Conservation (phyloP, 2,113 vertebrate genomes). For the Nothobranchius kuhntae region DNA sequence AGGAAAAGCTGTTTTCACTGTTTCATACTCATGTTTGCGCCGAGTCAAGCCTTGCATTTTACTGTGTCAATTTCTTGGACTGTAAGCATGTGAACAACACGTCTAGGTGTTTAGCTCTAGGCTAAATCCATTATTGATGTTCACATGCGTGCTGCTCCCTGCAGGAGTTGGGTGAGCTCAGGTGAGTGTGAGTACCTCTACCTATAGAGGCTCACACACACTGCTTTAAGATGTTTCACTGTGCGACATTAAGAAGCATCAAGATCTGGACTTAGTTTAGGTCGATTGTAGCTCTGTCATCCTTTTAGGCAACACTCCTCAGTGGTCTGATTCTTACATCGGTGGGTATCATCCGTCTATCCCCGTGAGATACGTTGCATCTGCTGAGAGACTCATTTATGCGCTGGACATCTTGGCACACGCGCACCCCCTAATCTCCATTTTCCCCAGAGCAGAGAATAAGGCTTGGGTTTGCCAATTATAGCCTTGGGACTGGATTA, state of each 20-base stretch:
- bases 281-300: background rate
- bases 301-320: background rate
- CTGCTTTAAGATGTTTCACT: background rate
- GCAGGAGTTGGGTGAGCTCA: constrained; percentile 22
- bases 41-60: background rate
- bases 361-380: constrained; percentile 34
- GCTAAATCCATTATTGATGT: constrained; percentile 65
- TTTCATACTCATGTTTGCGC: constrained; percentile 15
- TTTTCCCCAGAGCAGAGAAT: constrained; percentile 57
- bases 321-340: constrained; percentile 7
- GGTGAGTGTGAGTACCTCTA: constrained; percentile 16
- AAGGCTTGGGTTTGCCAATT: constrained; percentile 67
- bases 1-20: background rate
- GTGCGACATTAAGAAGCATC: constrained; percentile 10
- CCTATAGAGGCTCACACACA: background rate
- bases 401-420: constrained; percentile 35
- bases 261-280: background rate
- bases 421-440: constrained; percentile 54
- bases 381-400: constrained; percentile 58
- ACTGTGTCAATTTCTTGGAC: constrained; percentile 8
- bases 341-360: constrained; percentile 22
- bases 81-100: constrained; percentile 16
- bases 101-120: constrained; percentile 55
- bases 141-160: constrained; percentile 31
- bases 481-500: constrained; percentile 66